phyloP scores from a whole-genome alignment of 2,888 invertebrate species.

The Eristalinus aeneus region DNA sequence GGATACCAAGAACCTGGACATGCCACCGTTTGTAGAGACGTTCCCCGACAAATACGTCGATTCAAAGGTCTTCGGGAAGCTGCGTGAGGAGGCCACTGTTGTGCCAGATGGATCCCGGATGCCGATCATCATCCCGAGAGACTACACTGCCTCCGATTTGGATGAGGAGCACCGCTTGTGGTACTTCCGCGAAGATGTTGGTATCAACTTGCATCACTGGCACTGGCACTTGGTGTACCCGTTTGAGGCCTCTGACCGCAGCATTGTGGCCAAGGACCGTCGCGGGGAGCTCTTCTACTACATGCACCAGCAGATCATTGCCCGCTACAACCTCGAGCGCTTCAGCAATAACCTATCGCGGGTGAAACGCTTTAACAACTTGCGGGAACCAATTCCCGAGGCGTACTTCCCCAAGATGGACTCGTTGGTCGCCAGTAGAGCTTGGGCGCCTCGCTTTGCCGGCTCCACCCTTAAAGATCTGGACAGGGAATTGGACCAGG shows the following conservation, averaged over 20 bases:
- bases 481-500: conserved; percentile 85
- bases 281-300: conserved; percentile 91
- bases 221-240: conserved; percentile 87
- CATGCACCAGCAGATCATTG: conserved; percentile 85
- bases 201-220: conserved; percentile 83
- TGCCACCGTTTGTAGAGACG: conserved; percentile 85
- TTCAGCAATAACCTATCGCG: conserved; percentile 86
- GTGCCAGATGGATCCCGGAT: conserved; percentile 85
- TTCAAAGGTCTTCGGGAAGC: conserved; percentile 83
- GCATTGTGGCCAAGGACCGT: conserved; percentile 84
- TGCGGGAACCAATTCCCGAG: conserved; percentile 86
- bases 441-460: conserved; percentile 88
- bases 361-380: conserved; percentile 84
- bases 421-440: conserved; percentile 87
- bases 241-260: conserved; percentile 84
- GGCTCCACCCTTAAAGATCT: conserved; percentile 83
- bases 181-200: conserved; percentile 83
- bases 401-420: conserved; percentile 93
- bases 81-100: conserved; percentile 83
- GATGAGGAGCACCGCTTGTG: conserved; percentile 88
- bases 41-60: conserved; percentile 86
- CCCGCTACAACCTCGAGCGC: conserved; percentile 89
- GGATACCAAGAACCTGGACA: conserved; percentile 83
- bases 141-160: conserved; percentile 88
- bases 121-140: conserved; percentile 83